These are phyloP conservation scores for Styela clava DNA, from an alignment of 23 tunicate species.

Conservation along the genomic window DNA sequence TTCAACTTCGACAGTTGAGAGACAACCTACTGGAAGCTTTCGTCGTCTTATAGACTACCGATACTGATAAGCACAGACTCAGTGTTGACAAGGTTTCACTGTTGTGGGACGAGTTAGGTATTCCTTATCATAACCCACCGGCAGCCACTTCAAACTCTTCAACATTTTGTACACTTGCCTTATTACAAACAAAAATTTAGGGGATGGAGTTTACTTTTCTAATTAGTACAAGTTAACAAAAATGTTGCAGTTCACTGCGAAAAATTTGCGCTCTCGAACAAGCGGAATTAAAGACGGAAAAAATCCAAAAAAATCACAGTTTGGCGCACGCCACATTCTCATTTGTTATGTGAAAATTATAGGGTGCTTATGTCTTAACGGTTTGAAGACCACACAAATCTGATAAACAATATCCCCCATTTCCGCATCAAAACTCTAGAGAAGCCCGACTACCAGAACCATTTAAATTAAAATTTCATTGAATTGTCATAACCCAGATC, in stretches of 20 bases:
- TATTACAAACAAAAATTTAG: too few relatives aligned
- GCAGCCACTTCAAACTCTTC: background rate
- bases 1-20: background rate
- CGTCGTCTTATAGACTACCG: background rate
- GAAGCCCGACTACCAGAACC: background rate
- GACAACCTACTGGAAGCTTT: background rate
- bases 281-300: background rate
- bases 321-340: background rate
- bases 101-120: background rate
- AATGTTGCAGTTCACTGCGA: background rate
- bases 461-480: background rate
- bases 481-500: conserved; percentile 11
- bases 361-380: background rate
- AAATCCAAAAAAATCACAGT: too few relatives aligned
- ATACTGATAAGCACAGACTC: background rate
- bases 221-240: background rate
- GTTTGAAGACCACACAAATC: background rate
- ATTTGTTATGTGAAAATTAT: background rate
- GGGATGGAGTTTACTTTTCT: background rate
- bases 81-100: background rate
- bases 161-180: too few relatives aligned
- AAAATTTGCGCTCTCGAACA: background rate
- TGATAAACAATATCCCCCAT: background rate
- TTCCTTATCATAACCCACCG: background rate
- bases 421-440: background rate